Base-by-base conservation (phyloP, 2,888 invertebrate species). In the Syrista parreyssii region DNA sequence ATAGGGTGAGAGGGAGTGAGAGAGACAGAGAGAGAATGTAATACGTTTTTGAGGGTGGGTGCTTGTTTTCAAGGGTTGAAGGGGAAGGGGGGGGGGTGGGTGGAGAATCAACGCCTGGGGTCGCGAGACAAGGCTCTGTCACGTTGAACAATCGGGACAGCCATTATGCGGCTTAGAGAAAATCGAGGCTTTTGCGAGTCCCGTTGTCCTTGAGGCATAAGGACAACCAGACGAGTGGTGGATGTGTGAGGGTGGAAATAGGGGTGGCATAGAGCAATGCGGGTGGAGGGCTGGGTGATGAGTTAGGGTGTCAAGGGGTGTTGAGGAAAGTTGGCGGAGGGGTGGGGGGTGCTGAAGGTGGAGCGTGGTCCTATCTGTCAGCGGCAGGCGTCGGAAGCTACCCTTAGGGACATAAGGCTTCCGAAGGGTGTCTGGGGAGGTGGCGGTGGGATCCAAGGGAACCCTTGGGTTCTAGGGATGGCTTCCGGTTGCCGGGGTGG, bases 291-390 rank as follows among this genome's bases (percentile, higher is more conserved):
- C 12, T 9, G 11, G 79, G 80, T 76, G 79, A 74, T 78, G 79
- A 78, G 78, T 77, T 80, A 81, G 81, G 79, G 81, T 31, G 68
- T 73, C 68, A 75, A 76, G 75, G 75, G 81, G n/a, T 55, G 78
- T 35, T 15, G 73, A 68, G 32, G 31, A 30, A 79, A 40, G 33
- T 73, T 69, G 12, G 71, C 15, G 75, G 74, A 23, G 68, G 68
- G 3, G 12, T 11, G 31, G 12, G 73, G 40, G 80, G 68, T 75
- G 71, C 71, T 69, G 72, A 75, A 76, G 68, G 78, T 35, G 75
- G 76, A 76, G 78, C 78, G 78, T 81, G 78, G 75, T 77, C 78
- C 80, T 79, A 81, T 83, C 81, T 82, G 80, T 81, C 82, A 78
- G 76, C 73, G 76, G 78, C 84, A 81, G 82, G 75, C 78, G 77